Evolutionary conservation across 1,140 invertebrate species (phyloP), one percentile per base, ranked within the genome.

Genomic region (Pentalonia nigronervosa): DNA sequence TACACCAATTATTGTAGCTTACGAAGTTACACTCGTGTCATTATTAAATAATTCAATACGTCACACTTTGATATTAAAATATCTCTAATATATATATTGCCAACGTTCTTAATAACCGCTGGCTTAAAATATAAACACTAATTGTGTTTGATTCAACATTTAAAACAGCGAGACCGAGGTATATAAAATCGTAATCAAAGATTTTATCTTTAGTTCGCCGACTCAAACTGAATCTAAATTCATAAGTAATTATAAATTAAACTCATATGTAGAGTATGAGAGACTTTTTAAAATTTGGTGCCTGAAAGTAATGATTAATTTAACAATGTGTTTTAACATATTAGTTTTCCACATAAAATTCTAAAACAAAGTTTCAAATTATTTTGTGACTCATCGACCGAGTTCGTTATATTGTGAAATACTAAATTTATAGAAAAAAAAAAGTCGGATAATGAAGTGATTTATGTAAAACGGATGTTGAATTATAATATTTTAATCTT

Each of bases 401-500:
- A 81, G 4, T 36, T 81, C 6, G 3, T 34, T 20, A 34, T 34
- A 34, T 34, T 7, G 17, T 34, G 34, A 81, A 81, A 21, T 81
- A 81, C 34, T 81, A 81, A 81, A 81, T n/a, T 81, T 36, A 36
- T n/a, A 34, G 20, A 81, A 41, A 81, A 81, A n/a, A 34, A 34
- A 81, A 81, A 0, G 76, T 81, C 14, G 20, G 0, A 81, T n/a
- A n/a, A n/a, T 81, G 20, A 81, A 7, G 76, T 81, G 76, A 81
- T 81, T 34, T 81, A 81, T 81, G 76, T 36, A 7, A 81, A 36
- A 81, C 76, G 76, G 20, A 6, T 34, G 20, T 36, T 81, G 76
- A 81, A 81, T 67, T 67, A 67, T 81, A 81, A 81, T 81, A 81
- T 34, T 34, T 81, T 36, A 76, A 76, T 76, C 17, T 76, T 76